These are phyloP conservation scores for Notodonta ziczac DNA, from an alignment of 2,888 invertebrate genomes.

Conservation along the genomic window DNA sequence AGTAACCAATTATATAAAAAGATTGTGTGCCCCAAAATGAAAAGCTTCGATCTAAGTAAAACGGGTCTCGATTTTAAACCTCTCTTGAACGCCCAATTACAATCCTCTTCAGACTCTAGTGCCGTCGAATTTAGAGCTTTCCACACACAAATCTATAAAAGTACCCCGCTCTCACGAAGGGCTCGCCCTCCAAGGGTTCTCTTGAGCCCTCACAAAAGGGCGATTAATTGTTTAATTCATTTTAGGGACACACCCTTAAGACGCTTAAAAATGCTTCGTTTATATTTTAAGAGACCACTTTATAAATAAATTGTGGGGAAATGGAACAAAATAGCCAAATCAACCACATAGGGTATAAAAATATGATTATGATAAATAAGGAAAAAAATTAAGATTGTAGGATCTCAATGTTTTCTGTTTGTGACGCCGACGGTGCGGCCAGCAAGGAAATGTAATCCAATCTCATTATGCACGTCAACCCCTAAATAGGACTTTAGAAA, in stretches of 20 bases:
- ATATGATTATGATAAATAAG: too few relatives aligned
- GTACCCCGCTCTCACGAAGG: slow-evolving; percentile 21
- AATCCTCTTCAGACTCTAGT: slow-evolving; percentile 1
- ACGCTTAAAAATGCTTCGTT: not conserved
- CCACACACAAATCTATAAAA: slow-evolving; percentile 31
- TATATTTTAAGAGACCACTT: not conserved
- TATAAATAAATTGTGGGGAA: not conserved
- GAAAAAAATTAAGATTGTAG: too few relatives aligned
- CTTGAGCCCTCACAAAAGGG: slow-evolving; percentile 43
- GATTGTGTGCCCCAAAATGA: not conserved
- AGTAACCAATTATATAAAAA: not conserved
- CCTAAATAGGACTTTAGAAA: too few relatives aligned
- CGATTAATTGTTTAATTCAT: slow-evolving; percentile 58
- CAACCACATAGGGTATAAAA: too few relatives aligned
- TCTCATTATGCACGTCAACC: too few relatives aligned
- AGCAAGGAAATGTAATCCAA: too few relatives aligned
- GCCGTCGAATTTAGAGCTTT: slow-evolving; percentile 12
- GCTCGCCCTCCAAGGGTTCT: slow-evolving; percentile 35
- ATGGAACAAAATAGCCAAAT: too few relatives aligned
- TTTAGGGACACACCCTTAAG: slow-evolving; percentile 35
- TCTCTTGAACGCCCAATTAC: slow-evolving; percentile 2
- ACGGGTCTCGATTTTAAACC: slow-evolving; percentile 5
- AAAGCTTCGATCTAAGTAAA: not conserved
- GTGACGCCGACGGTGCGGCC: too few relatives aligned
- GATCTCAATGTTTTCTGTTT: too few relatives aligned